Conservation (phyloP, 2,888 invertebrate species). For the Hydraecia micacea region DNA sequence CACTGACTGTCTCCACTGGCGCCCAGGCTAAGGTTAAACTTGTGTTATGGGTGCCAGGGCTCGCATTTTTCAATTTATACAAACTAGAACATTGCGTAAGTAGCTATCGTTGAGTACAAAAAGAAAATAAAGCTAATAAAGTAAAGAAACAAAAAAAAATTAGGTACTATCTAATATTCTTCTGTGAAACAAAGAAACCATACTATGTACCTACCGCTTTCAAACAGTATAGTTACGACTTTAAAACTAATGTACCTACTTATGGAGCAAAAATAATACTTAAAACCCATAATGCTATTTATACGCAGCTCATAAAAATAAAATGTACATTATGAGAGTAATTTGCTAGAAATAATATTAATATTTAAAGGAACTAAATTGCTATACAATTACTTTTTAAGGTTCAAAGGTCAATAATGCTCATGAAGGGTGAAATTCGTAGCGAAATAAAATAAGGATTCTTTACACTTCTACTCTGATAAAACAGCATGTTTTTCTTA, state of each 20-base stretch:
- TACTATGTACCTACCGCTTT: not conserved
- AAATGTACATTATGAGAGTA: conserved; percentile 11
- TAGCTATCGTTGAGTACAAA: too few relatives aligned
- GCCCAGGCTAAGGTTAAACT: too few relatives aligned
- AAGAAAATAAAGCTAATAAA: too few relatives aligned
- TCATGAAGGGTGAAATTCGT: not conserved
- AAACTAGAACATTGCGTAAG: too few relatives aligned
- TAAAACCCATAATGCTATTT: conserved; percentile 2
- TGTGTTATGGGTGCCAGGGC: not conserved
- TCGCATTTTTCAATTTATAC: not conserved
- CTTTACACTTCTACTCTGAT: not conserved
- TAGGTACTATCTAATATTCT: not conserved
- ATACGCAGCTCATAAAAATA: conserved; percentile 25
- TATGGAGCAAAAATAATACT: not conserved
- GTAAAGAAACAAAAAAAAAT: too few relatives aligned
- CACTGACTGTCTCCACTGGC: not conserved
- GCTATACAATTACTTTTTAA: not conserved
- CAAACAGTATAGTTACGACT: not conserved
- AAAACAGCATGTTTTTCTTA: not conserved
- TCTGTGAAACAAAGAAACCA: conserved; percentile 4
- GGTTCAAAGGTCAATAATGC: not conserved
- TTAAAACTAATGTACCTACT: not conserved
- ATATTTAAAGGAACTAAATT: conserved; percentile 11
- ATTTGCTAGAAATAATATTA: conserved; percentile 8
- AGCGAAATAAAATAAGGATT: not conserved